Base-by-base conservation (phyloP, 2,113 vertebrate genomes). In the Proterorhinus semilunaris region DNA sequence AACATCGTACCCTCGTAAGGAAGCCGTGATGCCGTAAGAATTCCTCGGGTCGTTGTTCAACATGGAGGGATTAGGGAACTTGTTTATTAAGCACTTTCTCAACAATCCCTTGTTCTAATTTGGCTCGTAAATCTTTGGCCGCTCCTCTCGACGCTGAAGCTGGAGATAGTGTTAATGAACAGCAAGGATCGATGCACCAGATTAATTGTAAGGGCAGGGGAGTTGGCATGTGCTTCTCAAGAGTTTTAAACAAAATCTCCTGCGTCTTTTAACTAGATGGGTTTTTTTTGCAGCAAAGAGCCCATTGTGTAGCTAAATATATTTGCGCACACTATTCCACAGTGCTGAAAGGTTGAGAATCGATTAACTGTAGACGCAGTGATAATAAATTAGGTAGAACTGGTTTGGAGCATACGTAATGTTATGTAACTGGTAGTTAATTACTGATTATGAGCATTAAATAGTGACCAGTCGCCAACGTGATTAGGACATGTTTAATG, bases 11-110 rank as follows among this genome's bases (percentile, higher is more conserved):
- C 49, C 1, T 13, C 5, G 9, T 5, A 61, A 44, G 42, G 53
- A 42, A n/a, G 13, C n/a, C 15, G 74, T 69, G 75, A 69, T 66
- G 53, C 27, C 0, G 8, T n/a, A 68, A 68, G 65, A 76, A 76
- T 74, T 46, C 17, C 62, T 6, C 7, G 42, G 55, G 11, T 45
- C 72, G 16, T 10, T 42, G 49, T 71, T 74, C 64, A 27, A 65
- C 13, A 13, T 71, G 76, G 62, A 21, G 74, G 69, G 27, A 7
- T 69, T 54, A 12, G 15, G 15, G 50, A 3, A 51, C 63, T 75
- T 61, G 75, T 75, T 75, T 65, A 85, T 83, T 79, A 82, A 87
- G 49, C 66, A 16, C 70, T 57, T 75, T 74, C 46, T 84, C 70
- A 46, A 10, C 64, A 4, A 5, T 53, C 66, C n/a, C 7, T 3